phyloP scores from a whole-genome alignment of 1,140 invertebrate species.

The Contarinia nasturtii region DNA sequence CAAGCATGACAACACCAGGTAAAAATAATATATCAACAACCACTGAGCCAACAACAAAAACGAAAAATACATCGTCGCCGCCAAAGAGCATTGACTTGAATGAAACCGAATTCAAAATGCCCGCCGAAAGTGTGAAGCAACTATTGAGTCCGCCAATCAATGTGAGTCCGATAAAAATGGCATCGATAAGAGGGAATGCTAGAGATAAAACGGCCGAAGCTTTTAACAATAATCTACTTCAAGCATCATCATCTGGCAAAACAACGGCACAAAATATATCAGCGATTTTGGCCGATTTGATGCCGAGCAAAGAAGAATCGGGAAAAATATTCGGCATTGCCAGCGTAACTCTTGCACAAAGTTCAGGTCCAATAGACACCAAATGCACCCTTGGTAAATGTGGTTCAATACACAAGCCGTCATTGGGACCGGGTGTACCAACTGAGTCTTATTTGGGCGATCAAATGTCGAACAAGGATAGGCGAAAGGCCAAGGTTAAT shows the following conservation, averaged over 20 bases:
- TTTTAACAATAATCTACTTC: background rate
- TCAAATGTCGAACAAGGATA: constrained; percentile 19
- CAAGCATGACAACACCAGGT: no score
- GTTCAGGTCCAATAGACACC: constrained; percentile 21
- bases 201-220: no score
- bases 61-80: no score
- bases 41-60: no score
- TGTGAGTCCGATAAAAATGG: background rate
- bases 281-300: constrained; percentile 16
- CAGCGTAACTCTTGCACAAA: constrained; percentile 22
- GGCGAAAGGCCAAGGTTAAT: constrained; percentile 43
- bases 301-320: constrained; percentile 25
- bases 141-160: background rate
- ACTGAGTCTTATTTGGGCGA: constrained; percentile 21
- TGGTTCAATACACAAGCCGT: constrained; percentile 22
- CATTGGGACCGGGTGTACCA: constrained; percentile 20
- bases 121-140: background rate
- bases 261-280: background rate
- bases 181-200: no score
- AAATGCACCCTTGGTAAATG: constrained; percentile 24
- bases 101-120: background rate
- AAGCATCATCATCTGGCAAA: background rate
- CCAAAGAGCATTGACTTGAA: no score
- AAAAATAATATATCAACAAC: no score
- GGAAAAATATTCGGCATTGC: constrained; percentile 26